phyloP scores from a whole-genome alignment of 2,888 invertebrate species.

The Heterodera filipjevi region DNA sequence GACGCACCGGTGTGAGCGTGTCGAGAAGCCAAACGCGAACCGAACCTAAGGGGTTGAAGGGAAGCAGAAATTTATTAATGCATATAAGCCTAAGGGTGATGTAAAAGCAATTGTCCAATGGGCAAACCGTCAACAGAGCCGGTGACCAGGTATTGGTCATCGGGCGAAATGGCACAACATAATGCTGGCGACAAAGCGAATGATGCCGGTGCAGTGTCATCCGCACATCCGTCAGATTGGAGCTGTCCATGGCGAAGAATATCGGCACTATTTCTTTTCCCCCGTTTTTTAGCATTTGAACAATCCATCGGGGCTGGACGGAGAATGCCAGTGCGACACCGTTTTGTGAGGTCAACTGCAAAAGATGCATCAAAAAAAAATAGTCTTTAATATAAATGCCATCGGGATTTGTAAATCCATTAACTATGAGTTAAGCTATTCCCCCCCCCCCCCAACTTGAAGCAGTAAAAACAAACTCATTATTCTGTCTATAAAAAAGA shows the following conservation, averaged over 20 bases:
- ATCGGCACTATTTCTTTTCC: background rate
- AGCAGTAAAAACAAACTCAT: too few species aligned
- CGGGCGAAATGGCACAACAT: constrained; percentile 56
- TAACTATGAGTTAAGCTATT: too few species aligned
- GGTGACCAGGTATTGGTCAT: constrained; percentile 54
- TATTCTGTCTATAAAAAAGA: too few species aligned
- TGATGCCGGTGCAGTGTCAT: constrained; percentile 37
- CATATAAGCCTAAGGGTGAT: too few species aligned
- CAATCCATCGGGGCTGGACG: background rate
- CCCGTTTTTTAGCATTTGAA: background rate
- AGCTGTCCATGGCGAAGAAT: background rate
- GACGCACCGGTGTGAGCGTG: constrained; percentile 49
- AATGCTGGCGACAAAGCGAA: constrained; percentile 37
- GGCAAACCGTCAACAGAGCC: constrained; percentile 53
- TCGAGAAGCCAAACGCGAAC: constrained; percentile 52
- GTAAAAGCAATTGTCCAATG: too few species aligned
- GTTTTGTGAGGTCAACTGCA: constrained; percentile 15
- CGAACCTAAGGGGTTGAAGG: background rate
- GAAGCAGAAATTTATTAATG: too few species aligned
- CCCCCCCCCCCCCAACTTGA: too few species aligned
- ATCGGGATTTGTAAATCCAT: too few species aligned
- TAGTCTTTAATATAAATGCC: too few species aligned
- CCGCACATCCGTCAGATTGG: background rate
- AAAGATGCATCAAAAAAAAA: constrained; percentile 7
- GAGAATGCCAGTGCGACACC: constrained; percentile 23